Evolutionary conservation across 2,113 vertebrate genomes (phyloP).

Genomic region (Sarotherodon lohbergeri): DNA sequence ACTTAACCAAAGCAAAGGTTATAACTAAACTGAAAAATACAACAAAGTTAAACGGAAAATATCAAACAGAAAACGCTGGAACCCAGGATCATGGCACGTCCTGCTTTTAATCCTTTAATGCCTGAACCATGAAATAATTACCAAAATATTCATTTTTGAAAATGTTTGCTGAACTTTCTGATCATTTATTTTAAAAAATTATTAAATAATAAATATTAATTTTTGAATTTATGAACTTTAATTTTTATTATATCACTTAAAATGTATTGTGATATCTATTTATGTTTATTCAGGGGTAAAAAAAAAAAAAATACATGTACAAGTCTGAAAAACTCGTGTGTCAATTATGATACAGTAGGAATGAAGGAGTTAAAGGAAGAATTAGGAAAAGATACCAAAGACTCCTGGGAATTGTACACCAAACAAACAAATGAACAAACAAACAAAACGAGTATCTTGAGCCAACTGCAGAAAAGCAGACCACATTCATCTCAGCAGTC

Average conservation of each 20-base stretch:
- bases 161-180: neutral
- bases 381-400: neutral
- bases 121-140: neutral
- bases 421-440: neutral
- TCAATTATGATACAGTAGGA: neutral
- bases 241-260: neutral
- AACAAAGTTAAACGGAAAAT: neutral
- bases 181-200: neutral
- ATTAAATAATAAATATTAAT: neutral
- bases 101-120: rapidly evolving
- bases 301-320: neutral
- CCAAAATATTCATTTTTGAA: neutral
- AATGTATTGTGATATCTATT: neutral
- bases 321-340: neutral
- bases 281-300: neutral
- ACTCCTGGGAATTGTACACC: neutral
- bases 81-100: neutral
- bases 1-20: neutral
- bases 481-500: no score
- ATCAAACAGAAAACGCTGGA: neutral
- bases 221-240: neutral
- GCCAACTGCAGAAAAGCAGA: neutral
- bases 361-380: neutral
- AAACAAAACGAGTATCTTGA: neutral
- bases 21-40: neutral